Evolutionary conservation across 1,140 invertebrate genomes (phyloP).

Genomic region (Trinorchestia longiramus): DNA sequence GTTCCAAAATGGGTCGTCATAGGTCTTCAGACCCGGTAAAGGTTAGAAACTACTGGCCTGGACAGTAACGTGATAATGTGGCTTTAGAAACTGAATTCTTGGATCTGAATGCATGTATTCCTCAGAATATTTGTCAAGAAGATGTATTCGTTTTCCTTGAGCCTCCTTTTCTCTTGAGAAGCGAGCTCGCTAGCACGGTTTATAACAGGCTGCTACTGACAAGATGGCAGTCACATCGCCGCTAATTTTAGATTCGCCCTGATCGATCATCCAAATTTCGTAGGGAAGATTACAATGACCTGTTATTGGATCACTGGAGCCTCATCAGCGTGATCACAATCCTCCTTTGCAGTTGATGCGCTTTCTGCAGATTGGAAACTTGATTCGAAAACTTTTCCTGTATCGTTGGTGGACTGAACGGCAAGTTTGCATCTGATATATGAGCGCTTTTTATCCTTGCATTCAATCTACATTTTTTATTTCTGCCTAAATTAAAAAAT

Average conservation of each 20-base stretch:
- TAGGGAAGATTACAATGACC: not conserved
- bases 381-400: not conserved
- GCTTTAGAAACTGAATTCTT: not conserved
- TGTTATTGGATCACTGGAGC: constrained; percentile 2
- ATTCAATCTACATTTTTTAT: not conserved
- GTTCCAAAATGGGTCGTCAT: too few species aligned
- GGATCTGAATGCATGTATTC: not conserved
- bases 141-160: not conserved
- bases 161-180: not conserved
- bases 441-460: not conserved
- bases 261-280: constrained; percentile 22
- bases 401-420: not conserved
- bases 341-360: not conserved
- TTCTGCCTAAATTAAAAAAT: not conserved
- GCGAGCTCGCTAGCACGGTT: not conserved
- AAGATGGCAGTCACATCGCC: not conserved
- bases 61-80: not conserved
- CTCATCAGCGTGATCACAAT: constrained; percentile 14
- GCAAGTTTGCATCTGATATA: not conserved
- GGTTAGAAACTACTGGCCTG: too few species aligned
- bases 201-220: not conserved
- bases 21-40: too few species aligned
- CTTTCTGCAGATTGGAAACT: constrained; percentile 5
- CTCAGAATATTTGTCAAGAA: not conserved
- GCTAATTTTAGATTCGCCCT: not conserved